Evolutionary conservation across 2,888 invertebrate genomes (phyloP).

Genomic region (Falcaria lacertinaria): DNA sequence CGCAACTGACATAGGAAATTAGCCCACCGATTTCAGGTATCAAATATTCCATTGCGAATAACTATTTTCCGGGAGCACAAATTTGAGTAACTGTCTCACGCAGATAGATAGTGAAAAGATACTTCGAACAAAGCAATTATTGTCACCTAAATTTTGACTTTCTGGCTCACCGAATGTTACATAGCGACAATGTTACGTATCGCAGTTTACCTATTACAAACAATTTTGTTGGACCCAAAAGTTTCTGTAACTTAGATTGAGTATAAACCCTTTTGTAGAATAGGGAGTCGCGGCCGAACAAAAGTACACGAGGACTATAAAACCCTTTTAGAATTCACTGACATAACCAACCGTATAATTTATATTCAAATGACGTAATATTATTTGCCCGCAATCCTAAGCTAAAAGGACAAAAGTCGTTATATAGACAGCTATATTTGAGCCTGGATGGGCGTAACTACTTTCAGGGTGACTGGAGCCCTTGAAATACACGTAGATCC

Average conservation of each 20-base stretch:
- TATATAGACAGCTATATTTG: conserved; percentile 12
- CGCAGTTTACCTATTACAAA: conserved; percentile 12
- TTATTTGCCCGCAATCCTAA: conserved; percentile 17
- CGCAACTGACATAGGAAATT: no score
- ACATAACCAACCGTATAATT: conserved; percentile 21
- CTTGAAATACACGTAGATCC: no score
- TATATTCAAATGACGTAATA: conserved; percentile 31
- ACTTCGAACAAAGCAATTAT: no score
- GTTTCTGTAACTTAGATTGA: conserved; percentile 35
- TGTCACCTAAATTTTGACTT: background rate
- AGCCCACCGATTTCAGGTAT: no score
- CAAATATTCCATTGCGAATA: no score
- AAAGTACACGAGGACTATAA: conserved; percentile 6
- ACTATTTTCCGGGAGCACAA: no score
- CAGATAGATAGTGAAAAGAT: no score
- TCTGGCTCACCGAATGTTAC: background rate
- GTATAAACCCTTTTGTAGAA: conserved; percentile 18
- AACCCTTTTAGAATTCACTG: conserved; percentile 6
- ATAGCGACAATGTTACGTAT: conserved; percentile 1
- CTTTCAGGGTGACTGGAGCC: conserved; percentile 9
- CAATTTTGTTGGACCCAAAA: conserved; percentile 38
- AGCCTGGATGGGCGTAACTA: conserved; percentile 10
- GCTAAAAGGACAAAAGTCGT: conserved; percentile 15
- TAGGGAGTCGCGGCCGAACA: conserved; percentile 10
- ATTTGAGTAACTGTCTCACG: no score